These are phyloP conservation scores for Cynocephalus volans DNA, from an alignment of 2,113 vertebrate genomes.

Conservation along the genomic window DNA sequence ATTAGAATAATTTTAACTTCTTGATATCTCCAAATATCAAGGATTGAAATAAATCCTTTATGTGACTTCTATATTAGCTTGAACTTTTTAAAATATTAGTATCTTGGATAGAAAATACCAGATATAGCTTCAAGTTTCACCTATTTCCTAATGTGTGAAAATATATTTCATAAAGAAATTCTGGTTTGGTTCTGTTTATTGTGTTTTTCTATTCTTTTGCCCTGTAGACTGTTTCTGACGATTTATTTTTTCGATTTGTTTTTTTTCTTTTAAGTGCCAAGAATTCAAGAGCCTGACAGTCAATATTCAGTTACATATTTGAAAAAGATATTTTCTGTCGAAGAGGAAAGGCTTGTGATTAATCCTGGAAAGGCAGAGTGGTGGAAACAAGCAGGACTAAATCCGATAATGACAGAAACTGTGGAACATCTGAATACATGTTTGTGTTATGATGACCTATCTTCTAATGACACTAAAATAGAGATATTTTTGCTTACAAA, in stretches of 20 bases:
- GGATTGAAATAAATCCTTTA: slow-evolving; percentile 28
- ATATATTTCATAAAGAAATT: slow-evolving; percentile 52
- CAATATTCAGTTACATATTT: slow-evolving; percentile 79
- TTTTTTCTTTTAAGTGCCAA: slow-evolving; percentile 81
- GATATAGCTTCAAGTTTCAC: slow-evolving; percentile 30
- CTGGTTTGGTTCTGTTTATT: slow-evolving; percentile 9
- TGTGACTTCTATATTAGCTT: slow-evolving; percentile 55
- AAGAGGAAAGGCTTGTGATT: slow-evolving; percentile 72
- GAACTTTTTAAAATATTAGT: slow-evolving; percentile 50
- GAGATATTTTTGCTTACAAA: slow-evolving; percentile 82
- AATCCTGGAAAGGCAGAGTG: slow-evolving; percentile 66
- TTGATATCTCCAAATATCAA: slow-evolving; percentile 22
- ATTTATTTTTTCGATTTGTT: slow-evolving; percentile 39
- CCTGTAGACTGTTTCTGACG: slow-evolving; percentile 58
- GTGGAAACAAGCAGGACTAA: slow-evolving; percentile 81
- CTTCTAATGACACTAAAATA: slow-evolving; percentile 63
- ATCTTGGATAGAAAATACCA: slow-evolving; percentile 58
- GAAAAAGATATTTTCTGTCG: slow-evolving; percentile 69
- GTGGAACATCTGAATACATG: slow-evolving; percentile 77
- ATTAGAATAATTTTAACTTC: slow-evolving; percentile 45
- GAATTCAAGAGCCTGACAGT: background rate
- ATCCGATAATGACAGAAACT: slow-evolving; percentile 19
- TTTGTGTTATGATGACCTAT: slow-evolving; percentile 35
- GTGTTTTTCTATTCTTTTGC: slow-evolving; percentile 65
- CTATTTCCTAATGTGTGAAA: slow-evolving; percentile 36